phyloP scores from a whole-genome alignment of 2,888 invertebrate genomes.

The Tetragnatha montana region DNA sequence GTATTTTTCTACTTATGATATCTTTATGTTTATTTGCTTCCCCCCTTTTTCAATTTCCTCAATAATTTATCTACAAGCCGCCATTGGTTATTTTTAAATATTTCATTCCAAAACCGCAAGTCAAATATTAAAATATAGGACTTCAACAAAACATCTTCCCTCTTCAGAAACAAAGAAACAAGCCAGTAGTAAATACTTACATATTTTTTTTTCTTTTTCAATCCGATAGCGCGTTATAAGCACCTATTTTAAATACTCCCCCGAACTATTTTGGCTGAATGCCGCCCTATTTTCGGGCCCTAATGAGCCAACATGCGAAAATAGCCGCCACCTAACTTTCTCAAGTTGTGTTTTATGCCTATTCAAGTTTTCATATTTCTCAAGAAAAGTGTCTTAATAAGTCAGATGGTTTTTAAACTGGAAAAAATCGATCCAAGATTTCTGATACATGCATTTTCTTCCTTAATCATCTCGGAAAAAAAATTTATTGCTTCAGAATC shows the following conservation, averaged over 20 bases:
- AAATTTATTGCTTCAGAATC: too few relatives aligned
- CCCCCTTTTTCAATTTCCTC: too few relatives aligned
- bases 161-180: neutral
- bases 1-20: too few relatives aligned
- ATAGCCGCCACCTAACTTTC: constrained; percentile 46
- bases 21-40: too few relatives aligned
- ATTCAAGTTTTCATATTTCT: constrained; percentile 54
- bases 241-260: constrained; percentile 65
- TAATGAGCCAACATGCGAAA: constrained; percentile 29
- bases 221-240: constrained; percentile 12
- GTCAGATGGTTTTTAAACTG: constrained; percentile 22
- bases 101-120: too few relatives aligned
- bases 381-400: constrained; percentile 54
- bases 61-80: too few relatives aligned
- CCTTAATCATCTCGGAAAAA: too few relatives aligned
- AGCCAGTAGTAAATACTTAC: neutral
- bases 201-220: neutral
- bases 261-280: constrained; percentile 60
- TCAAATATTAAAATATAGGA: too few relatives aligned
- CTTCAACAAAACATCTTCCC: too few relatives aligned
- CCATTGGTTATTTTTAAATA: too few relatives aligned
- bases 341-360: constrained; percentile 15
- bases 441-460: neutral
- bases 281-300: constrained; percentile 45
- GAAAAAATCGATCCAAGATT: neutral